Base-by-base conservation (phyloP, 2,888 invertebrate genomes). In the Euproctis similis region DNA sequence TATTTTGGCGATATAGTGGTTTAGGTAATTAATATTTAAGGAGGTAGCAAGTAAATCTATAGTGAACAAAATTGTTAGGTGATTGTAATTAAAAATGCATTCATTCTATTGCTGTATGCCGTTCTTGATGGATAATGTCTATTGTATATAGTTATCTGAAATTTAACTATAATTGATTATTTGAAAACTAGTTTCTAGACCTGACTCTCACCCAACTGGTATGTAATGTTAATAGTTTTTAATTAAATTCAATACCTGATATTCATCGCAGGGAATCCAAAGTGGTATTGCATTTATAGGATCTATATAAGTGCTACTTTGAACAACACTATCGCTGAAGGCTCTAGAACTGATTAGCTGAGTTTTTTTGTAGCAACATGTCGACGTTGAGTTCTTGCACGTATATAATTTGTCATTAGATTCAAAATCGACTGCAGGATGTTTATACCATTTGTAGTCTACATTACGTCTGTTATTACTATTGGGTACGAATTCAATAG, bases 301-400 rank as follows among this genome's bases (percentile, higher is more conserved):
- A 27, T 60, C 46, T 24, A 51, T 42, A 12, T 39, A 51, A 0
- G 47, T 44, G 12, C 43, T 47, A 13, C 20, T 37, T 28, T 55
- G 47, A 4, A 41, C 30, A 1, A 42, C 36, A 0, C 41, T 45
- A 17, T 42, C 38, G 12, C 30, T 39, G 11, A 60, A 40, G 26
- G 55, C 56, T 2, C 22, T 21, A 6, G 34, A 33, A 23, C 39
- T 39, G n/a, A 53, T 36, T 8, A 57, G 34, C 32, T 53, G 56
- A 1, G 32, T 31, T 16, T 49, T 49, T n/a, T 29, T 34, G 13
- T 46, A 60, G 20, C 57, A 53, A 17, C 47, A 37, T 2, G 27
- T 28, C 1, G 46, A 32, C 1, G 11, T 9, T 4, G 17, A 3
- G 7, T 26, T 14, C 5, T 29, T 25, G 28, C 52, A 53, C 1